These are phyloP conservation scores for Drosophila multiciliata DNA, from an alignment of 2,888 invertebrate species.

Conservation along the genomic window DNA sequence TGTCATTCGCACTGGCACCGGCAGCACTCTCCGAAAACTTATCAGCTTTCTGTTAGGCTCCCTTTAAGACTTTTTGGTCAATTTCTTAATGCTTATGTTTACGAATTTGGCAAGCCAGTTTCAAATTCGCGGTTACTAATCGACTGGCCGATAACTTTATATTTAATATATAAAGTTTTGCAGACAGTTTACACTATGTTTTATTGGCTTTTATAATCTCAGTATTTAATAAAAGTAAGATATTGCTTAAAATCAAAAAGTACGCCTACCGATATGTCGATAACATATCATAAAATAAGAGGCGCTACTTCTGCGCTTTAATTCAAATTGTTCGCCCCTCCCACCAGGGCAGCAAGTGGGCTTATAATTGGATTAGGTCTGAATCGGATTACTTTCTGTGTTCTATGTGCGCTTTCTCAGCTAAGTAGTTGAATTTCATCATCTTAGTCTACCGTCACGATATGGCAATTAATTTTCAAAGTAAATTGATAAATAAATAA, in stretches of 20 bases:
- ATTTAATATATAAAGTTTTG: neutral
- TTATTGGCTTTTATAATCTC: neutral
- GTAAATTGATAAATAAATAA: slow-evolving; percentile 45
- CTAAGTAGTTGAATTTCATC: slow-evolving; percentile 62
- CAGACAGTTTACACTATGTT: neutral
- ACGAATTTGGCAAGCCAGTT: neutral
- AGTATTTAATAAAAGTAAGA: neutral
- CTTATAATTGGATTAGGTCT: slow-evolving; percentile 58
- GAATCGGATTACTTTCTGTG: slow-evolving; percentile 19
- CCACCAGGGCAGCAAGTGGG: neutral
- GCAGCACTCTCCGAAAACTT: neutral
- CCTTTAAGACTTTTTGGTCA: neutral
- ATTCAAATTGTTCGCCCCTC: slow-evolving; percentile 29
- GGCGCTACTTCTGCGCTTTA: neutral
- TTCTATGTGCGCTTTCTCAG: slow-evolving; percentile 1
- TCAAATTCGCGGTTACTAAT: neutral
- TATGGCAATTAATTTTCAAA: slow-evolving; percentile 65
- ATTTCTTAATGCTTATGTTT: neutral
- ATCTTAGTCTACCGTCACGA: slow-evolving; percentile 19
- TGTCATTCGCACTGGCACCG: neutral
- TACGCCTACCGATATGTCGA: slow-evolving; percentile 12
- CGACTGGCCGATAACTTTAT: neutral
- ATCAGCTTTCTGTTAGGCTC: neutral
- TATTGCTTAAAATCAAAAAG: neutral
- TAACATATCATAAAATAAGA: neutral